Percentiles rank a stretch among this genome's conserved stretches.
phyloP scores from a whole-genome alignment of 1,140 invertebrate genomes.

The Nephila pilipes region DNA sequence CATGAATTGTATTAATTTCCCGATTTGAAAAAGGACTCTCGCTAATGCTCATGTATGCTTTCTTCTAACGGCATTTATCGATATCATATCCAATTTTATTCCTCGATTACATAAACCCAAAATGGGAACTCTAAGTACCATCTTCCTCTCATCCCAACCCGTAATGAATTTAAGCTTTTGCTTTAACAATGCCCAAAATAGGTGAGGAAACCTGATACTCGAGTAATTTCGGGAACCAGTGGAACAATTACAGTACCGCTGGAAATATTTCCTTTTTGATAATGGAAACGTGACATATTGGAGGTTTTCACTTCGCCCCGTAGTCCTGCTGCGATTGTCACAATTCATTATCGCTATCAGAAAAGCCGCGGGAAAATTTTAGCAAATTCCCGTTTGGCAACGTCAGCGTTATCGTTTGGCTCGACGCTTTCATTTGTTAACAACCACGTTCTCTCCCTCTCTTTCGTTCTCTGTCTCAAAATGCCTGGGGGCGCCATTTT shows the following conservation, averaged over 20 bases:
- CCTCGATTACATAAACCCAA: neutral
- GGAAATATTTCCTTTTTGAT: constrained; percentile 75
- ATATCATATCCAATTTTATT: neutral
- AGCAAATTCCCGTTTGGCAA: constrained; percentile 70
- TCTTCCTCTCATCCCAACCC: neutral
- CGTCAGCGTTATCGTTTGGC: constrained; percentile 65
- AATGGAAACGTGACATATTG: constrained; percentile 72
- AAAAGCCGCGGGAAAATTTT: constrained; percentile 69
- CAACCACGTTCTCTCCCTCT: constrained; percentile 44
- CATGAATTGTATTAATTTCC: too few relatives aligned
- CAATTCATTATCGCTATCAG: constrained; percentile 76
- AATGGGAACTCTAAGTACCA: neutral
- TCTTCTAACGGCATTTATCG: neutral
- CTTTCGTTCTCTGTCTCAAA: constrained; percentile 10
- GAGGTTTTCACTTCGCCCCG: constrained; percentile 47
- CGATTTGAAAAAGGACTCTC: too few relatives aligned
- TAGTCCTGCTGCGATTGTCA: constrained; percentile 66
- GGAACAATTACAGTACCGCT: constrained; percentile 59
- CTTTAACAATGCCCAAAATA: constrained; percentile 30
- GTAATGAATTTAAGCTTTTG: constrained; percentile 36
- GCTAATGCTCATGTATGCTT: neutral
- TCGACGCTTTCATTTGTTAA: constrained; percentile 64
- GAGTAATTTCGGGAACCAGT: constrained; percentile 33
- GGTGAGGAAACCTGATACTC: constrained; percentile 40
- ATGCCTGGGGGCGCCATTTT: constrained; percentile 54